Evolutionary conservation across 2,113 vertebrate genomes (phyloP).

Genomic region (Scytalopus superciliaris): DNA sequence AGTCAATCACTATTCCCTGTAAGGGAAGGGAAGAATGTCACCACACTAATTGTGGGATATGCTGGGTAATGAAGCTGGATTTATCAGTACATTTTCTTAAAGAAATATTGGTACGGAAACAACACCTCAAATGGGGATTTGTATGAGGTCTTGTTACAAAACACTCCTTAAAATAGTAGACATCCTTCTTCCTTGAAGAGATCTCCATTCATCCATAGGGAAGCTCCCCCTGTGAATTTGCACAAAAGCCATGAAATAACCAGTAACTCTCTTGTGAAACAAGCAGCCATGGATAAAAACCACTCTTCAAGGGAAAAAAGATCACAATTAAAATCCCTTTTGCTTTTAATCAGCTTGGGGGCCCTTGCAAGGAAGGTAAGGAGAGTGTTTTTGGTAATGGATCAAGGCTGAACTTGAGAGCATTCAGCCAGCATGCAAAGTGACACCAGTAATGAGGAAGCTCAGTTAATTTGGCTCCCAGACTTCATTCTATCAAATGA

Average conservation of each 20-base stretch:
- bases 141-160: neutral
- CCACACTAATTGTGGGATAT: neutral
- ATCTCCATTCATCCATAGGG: neutral
- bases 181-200: neutral
- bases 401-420: conserved; percentile 6
- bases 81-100: neutral
- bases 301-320: neutral
- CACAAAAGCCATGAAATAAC: neutral
- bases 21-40: conserved; percentile 1
- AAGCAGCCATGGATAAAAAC: neutral
- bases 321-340: neutral
- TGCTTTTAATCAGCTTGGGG: neutral
- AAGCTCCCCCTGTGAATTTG: neutral
- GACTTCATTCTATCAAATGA: conserved; percentile 27
- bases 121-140: neutral
- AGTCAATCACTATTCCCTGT: neutral
- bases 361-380: neutral
- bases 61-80: neutral
- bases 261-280: neutral
- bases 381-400: neutral
- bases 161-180: neutral
- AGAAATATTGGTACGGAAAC: neutral
- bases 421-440: neutral
- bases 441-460: conserved; percentile 27
- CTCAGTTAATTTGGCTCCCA: conserved; percentile 44